These are phyloP conservation scores for Peromyscus eremicus DNA, from an alignment of 2,797 vertebrate species.

Conservation along the genomic window DNA sequence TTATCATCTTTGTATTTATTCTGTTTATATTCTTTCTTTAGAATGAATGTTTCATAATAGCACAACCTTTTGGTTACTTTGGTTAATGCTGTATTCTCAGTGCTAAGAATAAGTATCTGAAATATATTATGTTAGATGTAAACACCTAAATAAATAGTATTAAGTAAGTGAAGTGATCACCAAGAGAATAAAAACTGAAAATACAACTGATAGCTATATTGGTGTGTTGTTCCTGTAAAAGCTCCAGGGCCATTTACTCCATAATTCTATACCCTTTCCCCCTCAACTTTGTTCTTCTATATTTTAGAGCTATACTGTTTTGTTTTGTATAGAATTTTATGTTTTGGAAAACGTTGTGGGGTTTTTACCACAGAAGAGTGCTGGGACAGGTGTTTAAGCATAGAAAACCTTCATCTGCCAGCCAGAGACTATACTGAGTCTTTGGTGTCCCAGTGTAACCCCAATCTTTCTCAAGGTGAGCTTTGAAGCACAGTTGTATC, in stretches of 20 bases:
- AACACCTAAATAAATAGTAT: conserved; percentile 11
- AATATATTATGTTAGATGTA: background rate
- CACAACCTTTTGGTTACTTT: conserved; percentile 55
- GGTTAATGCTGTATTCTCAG: background rate
- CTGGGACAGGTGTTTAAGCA: background rate
- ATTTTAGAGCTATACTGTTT: conserved; percentile 47
- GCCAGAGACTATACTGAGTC: background rate
- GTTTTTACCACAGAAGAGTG: background rate
- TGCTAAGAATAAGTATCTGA: conserved; percentile 31
- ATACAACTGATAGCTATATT: background rate
- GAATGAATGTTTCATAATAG: background rate
- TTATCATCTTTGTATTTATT: conserved; percentile 37
- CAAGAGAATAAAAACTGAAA: background rate
- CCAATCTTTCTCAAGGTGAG: background rate
- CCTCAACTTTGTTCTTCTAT: conserved; percentile 16
- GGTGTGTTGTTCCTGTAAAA: conserved; percentile 30
- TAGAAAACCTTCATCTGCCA: background rate
- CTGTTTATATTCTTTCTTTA: conserved; percentile 41
- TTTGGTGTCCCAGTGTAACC: background rate
- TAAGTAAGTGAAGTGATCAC: conserved; percentile 33
- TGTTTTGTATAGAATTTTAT: conserved; percentile 6
- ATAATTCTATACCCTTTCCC: background rate
- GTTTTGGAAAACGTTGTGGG: background rate
- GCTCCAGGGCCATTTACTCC: background rate
- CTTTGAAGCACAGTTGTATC: background rate